Base-by-base conservation (phyloP, 1,140 invertebrate genomes). In the Plectrocnemia conspersa region DNA sequence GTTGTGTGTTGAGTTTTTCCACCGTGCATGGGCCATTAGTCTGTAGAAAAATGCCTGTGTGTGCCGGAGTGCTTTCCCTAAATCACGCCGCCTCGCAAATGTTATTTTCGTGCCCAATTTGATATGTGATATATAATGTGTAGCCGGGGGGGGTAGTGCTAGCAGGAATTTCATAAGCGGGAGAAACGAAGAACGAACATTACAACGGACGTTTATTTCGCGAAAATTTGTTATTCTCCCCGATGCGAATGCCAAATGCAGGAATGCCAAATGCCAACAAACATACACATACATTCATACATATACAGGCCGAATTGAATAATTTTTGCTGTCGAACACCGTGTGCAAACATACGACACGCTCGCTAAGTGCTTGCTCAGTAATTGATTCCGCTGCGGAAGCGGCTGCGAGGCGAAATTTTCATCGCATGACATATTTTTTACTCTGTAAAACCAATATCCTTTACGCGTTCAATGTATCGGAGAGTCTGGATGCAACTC, bases 61-160 rank as follows among this genome's bases (percentile, higher is more conserved):
- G 50, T 61, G 59, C 7, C 27, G 16, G 59, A 61, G 54, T 61
- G 59, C 45, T 57, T n/a, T 27, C 49, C 49, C 33, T 56, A 61
- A 61, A 61, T 61, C 59, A 60, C 58, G 58, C 35, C 47, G 47
- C 21, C 46, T 49, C 46, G 46, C 46, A 57, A 57, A 56, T 55
- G 59, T 56, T 60, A 57, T 57, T 61, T 54, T 61, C 47, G 55
- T 58, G 59, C 59, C 59, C 59, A 61, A 61, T 61, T 61, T 61
- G 59, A 61, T 58, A 55, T 58, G 59, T 58, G 59, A 61, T 61
- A 61, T 61, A 61, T 44, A 58, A 52, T 49, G 24, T 33, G 40
- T 47, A 29, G 24, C 35, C 22, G 42, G 47, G 41, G 33, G 50
- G 33, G 49, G 33, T 52, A 19, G n/a, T n/a, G n/a, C n/a, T n/a